These are phyloP conservation scores for Lymantria dispar DNA, from an alignment of 2,888 invertebrate genomes.

Conservation along the genomic window DNA sequence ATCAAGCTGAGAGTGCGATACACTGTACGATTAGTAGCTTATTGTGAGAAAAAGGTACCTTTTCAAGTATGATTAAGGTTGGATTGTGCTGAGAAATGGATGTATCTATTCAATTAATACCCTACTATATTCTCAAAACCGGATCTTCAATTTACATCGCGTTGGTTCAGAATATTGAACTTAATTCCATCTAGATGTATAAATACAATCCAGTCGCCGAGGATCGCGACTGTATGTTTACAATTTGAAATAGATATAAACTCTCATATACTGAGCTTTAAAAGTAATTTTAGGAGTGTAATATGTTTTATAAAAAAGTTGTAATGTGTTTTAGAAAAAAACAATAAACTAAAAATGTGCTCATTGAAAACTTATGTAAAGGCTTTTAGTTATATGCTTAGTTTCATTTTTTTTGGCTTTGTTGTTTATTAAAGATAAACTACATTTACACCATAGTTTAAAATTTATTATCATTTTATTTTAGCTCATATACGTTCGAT, in stretches of 20 bases:
- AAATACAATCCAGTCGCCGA: slow-evolving; percentile 30
- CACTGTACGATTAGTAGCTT: slow-evolving; percentile 67
- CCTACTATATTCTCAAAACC: slow-evolving; percentile 57
- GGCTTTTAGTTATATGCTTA: too few species aligned
- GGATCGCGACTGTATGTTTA: slow-evolving; percentile 48
- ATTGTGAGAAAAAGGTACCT: slow-evolving; percentile 54
- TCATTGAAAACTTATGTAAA: too few species aligned
- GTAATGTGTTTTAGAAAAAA: too few species aligned
- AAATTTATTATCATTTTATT: too few species aligned
- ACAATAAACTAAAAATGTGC: too few species aligned
- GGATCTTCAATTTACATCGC: slow-evolving; percentile 68
- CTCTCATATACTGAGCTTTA: slow-evolving; percentile 32
- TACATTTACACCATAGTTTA: too few species aligned
- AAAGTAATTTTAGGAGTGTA: slow-evolving; percentile 14
- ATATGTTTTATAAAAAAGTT: slow-evolving; percentile 5
- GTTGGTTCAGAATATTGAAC: slow-evolving; percentile 62
- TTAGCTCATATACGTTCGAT: too few species aligned
- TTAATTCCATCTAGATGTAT: slow-evolving; percentile 56
- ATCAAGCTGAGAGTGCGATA: slow-evolving; percentile 66
- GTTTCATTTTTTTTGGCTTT: too few species aligned
- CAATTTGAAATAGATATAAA: slow-evolving; percentile 50
- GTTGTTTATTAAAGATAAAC: too few species aligned
- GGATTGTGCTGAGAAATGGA: slow-evolving; percentile 71
- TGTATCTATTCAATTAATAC: slow-evolving; percentile 80
- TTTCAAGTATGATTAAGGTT: slow-evolving; percentile 77